These are phyloP conservation scores for Byasa hedistus DNA, from an alignment of 2,888 invertebrate species.

Conservation along the genomic window DNA sequence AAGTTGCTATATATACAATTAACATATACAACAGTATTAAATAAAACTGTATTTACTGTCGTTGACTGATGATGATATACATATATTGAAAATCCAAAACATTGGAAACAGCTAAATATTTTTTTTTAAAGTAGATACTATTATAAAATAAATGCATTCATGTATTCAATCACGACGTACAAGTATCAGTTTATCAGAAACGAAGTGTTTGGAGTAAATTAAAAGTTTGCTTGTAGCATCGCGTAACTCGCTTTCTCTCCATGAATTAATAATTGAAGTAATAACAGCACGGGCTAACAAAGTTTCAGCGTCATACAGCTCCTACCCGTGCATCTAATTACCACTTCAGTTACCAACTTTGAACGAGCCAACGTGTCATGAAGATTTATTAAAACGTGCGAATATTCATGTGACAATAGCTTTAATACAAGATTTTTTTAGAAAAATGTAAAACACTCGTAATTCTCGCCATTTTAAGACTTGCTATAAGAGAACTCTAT, in stretches of 20 bases:
- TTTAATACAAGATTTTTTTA: neutral
- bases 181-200: neutral
- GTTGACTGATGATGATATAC: too few species aligned
- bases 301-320: conserved; percentile 18
- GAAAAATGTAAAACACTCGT: too few species aligned
- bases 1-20: too few species aligned
- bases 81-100: too few species aligned
- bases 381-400: neutral
- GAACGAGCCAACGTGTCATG: neutral
- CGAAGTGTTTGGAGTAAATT: neutral
- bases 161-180: neutral
- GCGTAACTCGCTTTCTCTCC: neutral
- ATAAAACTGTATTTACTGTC: too few species aligned
- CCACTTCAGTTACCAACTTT: conserved; percentile 10
- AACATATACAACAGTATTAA: too few species aligned
- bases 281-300: conserved; percentile 15
- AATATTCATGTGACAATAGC: conserved; percentile 3
- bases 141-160: too few species aligned
- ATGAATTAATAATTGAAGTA: conserved; percentile 15
- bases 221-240: neutral
- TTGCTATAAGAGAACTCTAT: too few species aligned
- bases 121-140: too few species aligned
- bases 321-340: conserved; percentile 14
- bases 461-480: too few species aligned
- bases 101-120: too few species aligned